phyloP scores from a whole-genome alignment of 2,113 vertebrate species.

The Donacobius atricapilla region DNA sequence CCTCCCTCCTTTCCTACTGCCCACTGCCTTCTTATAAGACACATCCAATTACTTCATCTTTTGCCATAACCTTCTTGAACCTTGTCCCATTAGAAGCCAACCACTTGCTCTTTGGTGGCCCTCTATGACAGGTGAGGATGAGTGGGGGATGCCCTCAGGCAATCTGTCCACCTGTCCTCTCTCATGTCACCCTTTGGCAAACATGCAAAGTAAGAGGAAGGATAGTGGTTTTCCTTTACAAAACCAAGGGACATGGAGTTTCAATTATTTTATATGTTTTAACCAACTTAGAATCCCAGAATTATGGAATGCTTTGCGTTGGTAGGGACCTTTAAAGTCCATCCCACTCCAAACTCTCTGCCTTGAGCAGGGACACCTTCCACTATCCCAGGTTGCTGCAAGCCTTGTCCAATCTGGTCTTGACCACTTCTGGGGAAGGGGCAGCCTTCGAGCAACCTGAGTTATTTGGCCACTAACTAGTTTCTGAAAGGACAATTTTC shows the following conservation, averaged over 20 bases:
- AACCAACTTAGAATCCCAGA: background rate
- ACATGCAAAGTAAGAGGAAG: background rate
- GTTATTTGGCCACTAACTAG: background rate
- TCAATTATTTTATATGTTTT: background rate
- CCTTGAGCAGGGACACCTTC: background rate
- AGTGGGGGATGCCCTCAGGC: background rate
- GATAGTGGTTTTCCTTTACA: background rate
- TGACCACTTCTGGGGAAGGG: background rate
- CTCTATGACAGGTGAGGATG: fast-evolving
- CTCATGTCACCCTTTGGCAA: background rate
- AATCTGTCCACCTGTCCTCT: background rate
- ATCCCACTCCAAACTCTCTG: background rate
- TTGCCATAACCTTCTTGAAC: background rate
- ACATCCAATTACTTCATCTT: background rate
- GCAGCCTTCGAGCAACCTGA: background rate
- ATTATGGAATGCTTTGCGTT: too few relatives aligned
- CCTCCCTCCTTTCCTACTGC: background rate
- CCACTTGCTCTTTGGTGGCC: background rate
- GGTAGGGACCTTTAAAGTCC: background rate
- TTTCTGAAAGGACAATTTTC: background rate
- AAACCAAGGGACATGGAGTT: background rate
- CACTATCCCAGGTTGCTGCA: background rate
- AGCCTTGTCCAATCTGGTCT: fast-evolving
- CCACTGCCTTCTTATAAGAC: background rate
- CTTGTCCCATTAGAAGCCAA: background rate